A percentile compares a stretch with the other conserved stretches of the same genome.
Conservation (phyloP, 1,140 invertebrate species). For the Cotesia typhae region DNA sequence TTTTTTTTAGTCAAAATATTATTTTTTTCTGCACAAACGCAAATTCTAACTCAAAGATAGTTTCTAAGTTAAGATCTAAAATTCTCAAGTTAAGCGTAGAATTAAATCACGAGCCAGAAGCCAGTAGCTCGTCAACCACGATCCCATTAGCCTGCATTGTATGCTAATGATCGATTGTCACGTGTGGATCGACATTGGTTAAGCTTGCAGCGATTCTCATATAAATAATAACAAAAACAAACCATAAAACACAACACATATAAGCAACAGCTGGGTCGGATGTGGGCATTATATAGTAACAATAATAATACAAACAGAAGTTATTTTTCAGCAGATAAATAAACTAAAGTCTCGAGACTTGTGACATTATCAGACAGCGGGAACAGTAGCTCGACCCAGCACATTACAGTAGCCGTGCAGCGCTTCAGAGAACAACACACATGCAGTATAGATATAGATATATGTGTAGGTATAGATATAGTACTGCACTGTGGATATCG, state of each 20-base stretch:
- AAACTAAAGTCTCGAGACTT: not conserved
- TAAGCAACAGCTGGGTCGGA: not conserved
- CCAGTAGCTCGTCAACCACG: slow-evolving; percentile 53
- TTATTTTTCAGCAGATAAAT: not conserved
- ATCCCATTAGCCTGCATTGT: slow-evolving; percentile 60
- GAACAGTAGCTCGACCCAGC: not conserved
- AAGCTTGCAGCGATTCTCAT: slow-evolving; percentile 49
- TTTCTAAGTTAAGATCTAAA: too few species aligned
- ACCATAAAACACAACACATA: not conserved
- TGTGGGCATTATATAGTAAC: too few species aligned
- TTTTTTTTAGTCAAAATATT: too few species aligned
- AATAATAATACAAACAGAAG: not conserved
- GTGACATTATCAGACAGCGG: slow-evolving; percentile 15
- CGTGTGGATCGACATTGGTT: slow-evolving; percentile 51
- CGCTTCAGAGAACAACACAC: not conserved
- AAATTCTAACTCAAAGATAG: too few species aligned
- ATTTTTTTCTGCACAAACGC: too few species aligned
- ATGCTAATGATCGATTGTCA: slow-evolving; percentile 58
- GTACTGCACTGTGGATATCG: not conserved
- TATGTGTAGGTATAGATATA: not conserved
- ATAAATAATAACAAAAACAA: slow-evolving; percentile 7
- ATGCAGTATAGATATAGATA: not conserved
- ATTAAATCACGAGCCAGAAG: not conserved
- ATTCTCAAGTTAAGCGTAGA: not conserved
- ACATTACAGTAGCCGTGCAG: not conserved